These are phyloP conservation scores for Pipra filicauda DNA, from an alignment of 2,113 vertebrate species.

Conservation along the genomic window DNA sequence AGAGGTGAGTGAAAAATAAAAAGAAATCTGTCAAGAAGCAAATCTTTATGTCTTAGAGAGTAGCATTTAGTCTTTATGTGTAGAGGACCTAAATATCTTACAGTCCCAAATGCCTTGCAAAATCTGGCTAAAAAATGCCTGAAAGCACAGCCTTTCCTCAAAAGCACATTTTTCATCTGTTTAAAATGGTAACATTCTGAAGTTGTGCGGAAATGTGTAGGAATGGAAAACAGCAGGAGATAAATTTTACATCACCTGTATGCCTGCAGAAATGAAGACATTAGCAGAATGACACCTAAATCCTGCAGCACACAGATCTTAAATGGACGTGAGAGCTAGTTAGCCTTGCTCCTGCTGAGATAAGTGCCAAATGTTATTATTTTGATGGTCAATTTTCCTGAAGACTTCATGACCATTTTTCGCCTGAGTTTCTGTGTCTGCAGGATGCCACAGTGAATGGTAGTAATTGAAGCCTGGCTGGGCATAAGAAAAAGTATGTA, in stretches of 20 bases:
- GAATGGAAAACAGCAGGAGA: neutral
- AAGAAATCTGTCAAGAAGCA: neutral
- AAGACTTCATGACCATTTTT: neutral
- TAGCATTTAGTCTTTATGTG: neutral
- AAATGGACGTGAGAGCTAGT: neutral
- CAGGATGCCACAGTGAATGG: neutral
- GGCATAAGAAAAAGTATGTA: neutral
- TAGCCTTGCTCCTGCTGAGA: neutral
- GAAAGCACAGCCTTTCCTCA: neutral
- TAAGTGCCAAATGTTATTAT: conserved; percentile 36
- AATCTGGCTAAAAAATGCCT: neutral
- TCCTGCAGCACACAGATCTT: neutral
- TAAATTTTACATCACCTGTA: neutral
- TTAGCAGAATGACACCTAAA: conserved; percentile 4
- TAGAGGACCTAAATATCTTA: neutral
- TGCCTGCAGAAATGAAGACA: neutral
- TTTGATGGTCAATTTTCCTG: neutral
- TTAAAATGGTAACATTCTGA: neutral
- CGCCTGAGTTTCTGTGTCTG: neutral
- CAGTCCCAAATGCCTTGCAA: neutral
- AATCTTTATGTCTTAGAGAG: neutral
- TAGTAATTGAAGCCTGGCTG: neutral
- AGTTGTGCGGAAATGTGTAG: neutral
- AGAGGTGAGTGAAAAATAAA: neutral
- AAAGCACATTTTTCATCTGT: neutral